Percentiles rank a stretch among this genome's conserved stretches.
Evolutionary conservation across 2,113 vertebrate genomes (phyloP).

Genomic region (Alouatta palliata): DNA sequence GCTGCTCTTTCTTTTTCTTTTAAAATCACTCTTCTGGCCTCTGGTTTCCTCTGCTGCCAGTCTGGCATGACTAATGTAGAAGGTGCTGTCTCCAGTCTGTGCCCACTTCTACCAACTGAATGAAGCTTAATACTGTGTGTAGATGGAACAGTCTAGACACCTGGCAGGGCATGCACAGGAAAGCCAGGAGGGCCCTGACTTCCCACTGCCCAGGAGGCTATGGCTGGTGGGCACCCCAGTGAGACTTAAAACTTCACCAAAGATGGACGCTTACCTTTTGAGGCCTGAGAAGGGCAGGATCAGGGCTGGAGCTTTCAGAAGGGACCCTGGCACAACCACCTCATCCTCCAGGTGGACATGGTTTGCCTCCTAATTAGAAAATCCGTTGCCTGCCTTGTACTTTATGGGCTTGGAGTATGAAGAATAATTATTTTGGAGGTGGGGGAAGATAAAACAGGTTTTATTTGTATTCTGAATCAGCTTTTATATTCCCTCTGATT

Average conservation of each 20-base stretch:
- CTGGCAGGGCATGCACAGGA: background rate
- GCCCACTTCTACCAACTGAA: background rate
- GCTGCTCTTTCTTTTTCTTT: background rate
- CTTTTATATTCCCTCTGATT: background rate
- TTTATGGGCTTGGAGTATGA: background rate
- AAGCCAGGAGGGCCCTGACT: background rate
- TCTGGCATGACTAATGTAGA: background rate
- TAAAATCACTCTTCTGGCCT: background rate
- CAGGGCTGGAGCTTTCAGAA: background rate
- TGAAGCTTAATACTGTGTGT: background rate
- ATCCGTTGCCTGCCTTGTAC: background rate
- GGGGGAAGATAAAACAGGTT: background rate
- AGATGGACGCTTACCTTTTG: background rate
- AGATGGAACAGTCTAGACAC: background rate
- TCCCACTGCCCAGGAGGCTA: background rate
- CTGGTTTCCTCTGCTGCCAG: background rate
- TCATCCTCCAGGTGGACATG: background rate
- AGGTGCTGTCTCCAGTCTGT: background rate
- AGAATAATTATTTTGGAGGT: background rate
- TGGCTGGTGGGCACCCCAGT: background rate
- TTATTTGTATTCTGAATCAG: background rate
- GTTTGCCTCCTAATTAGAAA: background rate
- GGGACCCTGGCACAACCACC: too few relatives aligned
- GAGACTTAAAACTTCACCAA: background rate
- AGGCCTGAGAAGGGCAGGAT: background rate